These are phyloP conservation scores for Pogona vitticeps DNA, from an alignment of 2,113 vertebrate genomes.

Conservation along the genomic window DNA sequence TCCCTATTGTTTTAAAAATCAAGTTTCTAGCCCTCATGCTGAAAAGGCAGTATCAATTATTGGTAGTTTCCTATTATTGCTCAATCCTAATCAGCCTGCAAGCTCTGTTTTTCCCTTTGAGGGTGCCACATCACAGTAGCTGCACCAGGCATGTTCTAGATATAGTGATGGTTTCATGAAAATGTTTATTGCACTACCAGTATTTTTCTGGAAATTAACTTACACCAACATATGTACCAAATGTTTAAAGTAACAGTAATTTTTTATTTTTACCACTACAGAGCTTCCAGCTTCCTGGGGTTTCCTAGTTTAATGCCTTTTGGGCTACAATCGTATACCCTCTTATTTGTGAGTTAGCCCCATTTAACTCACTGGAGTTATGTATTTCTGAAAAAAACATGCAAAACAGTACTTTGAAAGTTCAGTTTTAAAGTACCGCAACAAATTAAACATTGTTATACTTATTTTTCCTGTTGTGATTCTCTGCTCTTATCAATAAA, in stretches of 20 bases:
- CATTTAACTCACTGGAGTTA: background rate
- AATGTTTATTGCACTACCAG: slow-evolving; percentile 1
- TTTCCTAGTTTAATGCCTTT: background rate
- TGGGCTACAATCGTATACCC: background rate
- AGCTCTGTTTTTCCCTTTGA: no score
- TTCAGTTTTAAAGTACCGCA: slow-evolving; percentile 15
- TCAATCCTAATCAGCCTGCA: no score
- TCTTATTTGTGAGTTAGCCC: background rate
- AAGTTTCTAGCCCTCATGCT: no score
- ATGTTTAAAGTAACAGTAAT: slow-evolving; percentile 10
- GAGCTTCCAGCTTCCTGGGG: slow-evolving; percentile 4
- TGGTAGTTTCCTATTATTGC: no score
- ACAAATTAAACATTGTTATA: background rate
- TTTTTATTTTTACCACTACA: slow-evolving; percentile 23
- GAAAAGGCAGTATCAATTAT: no score
- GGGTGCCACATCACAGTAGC: no score
- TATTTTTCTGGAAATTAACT: slow-evolving; percentile 22
- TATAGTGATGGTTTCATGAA: background rate
- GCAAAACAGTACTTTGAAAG: background rate
- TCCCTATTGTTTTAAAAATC: no score
- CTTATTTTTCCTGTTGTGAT: background rate
- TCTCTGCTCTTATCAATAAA: slow-evolving; percentile 30
- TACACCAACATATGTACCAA: slow-evolving; percentile 17
- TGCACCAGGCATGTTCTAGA: no score
- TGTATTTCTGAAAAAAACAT: background rate